phyloP scores from a whole-genome alignment of 2,888 invertebrate species.

The Orchesella flavescens region DNA sequence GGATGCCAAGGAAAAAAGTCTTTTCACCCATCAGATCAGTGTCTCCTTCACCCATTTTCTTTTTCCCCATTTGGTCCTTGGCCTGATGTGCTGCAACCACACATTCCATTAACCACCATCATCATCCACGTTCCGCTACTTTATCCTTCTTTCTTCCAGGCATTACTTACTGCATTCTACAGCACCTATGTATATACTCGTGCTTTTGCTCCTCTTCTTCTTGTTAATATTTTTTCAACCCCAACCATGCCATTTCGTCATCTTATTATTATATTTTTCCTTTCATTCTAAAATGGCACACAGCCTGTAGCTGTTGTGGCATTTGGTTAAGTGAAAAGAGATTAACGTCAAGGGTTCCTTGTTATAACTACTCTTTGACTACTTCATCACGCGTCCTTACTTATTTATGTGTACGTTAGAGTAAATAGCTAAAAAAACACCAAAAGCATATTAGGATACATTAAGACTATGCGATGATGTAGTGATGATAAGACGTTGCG shows the following conservation, averaged over 20 bases:
- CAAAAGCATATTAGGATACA: too few species aligned
- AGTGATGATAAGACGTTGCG: too few species aligned
- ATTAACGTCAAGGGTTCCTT: conserved; percentile 54
- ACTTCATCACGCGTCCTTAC: conserved; percentile 38
- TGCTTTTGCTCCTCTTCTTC: too few species aligned
- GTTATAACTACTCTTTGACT: conserved; percentile 22
- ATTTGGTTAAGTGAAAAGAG: conserved; percentile 55
- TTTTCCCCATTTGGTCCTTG: conserved; percentile 27
- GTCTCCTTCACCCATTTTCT: conserved; percentile 25
- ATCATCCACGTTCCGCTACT: conserved; percentile 7
- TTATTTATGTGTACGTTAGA: not conserved
- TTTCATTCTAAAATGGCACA: conserved; percentile 5
- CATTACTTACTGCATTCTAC: too few species aligned
- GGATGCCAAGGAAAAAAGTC: conserved; percentile 12
- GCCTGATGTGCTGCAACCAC: conserved; percentile 14
- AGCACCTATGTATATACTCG: too few species aligned
- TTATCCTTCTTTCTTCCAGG: conserved; percentile 12
- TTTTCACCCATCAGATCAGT: conserved; percentile 41
- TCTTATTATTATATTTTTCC: not conserved
- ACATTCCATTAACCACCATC: conserved; percentile 52
- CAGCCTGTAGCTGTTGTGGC: conserved; percentile 46
- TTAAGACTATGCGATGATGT: too few species aligned
- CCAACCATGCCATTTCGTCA: not conserved
- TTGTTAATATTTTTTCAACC: too few species aligned
- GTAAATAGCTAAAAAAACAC: too few species aligned